These are phyloP conservation scores for Lepidurus couesii DNA, from an alignment of 1,140 invertebrate genomes.

Conservation along the genomic window DNA sequence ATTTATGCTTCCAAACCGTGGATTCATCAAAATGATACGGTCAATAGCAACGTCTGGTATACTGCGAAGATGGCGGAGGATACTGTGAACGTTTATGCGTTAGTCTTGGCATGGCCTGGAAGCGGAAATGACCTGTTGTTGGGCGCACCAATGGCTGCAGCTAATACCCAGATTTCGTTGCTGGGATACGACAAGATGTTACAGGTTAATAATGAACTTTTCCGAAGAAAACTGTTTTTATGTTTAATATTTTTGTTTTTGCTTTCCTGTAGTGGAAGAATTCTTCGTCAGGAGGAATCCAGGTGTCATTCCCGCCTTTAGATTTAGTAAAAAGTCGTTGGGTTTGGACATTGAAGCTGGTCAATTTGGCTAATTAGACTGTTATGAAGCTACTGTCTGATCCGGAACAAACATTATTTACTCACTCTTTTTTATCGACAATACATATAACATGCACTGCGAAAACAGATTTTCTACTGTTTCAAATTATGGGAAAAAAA, in stretches of 20 bases:
- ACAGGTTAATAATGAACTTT: not conserved
- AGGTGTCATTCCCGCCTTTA: conserved; percentile 23
- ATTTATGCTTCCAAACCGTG: conserved; percentile 78
- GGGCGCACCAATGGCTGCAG: conserved; percentile 23
- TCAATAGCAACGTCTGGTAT: conserved; percentile 61
- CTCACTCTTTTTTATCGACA: not conserved
- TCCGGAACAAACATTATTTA: not conserved
- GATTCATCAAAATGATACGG: conserved; percentile 73
- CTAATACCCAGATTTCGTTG: conserved; percentile 17
- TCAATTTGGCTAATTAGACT: not conserved
- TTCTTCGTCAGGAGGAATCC: not conserved
- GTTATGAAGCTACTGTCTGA: not conserved
- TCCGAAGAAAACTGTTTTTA: not conserved
- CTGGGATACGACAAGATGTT: conserved; percentile 28
- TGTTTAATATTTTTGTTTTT: not conserved
- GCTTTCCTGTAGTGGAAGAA: conserved; percentile 24
- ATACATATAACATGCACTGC: not conserved
- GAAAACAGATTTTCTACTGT: too few relatives aligned
- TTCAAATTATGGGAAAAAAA: too few relatives aligned
- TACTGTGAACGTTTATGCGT: conserved; percentile 54
- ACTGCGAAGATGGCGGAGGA: not conserved
- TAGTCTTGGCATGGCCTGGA: conserved; percentile 60
- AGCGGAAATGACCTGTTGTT: conserved; percentile 46
- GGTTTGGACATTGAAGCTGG: conserved; percentile 25
- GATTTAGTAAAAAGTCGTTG: conserved; percentile 8